Evolutionary conservation across 2,888 invertebrate genomes (phyloP), one percentile per base, ranked within the genome.

Genomic region (Notodonta dromedarius): DNA sequence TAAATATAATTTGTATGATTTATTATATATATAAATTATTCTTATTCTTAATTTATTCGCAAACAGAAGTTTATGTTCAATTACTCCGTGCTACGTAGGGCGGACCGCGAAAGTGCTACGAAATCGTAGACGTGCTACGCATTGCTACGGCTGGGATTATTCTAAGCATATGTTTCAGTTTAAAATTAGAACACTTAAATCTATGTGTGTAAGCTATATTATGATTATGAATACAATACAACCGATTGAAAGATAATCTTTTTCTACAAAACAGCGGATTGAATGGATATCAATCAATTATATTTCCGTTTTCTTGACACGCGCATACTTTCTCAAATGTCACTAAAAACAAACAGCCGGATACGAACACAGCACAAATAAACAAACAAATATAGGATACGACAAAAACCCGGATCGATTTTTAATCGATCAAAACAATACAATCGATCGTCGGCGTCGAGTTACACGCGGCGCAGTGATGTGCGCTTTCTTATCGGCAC

Each of bases 351-450:
- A 69, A 71, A 67, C 67, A 65, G 51, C 60, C 65, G 74, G 71
- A 76, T 71, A 63, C 56, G 57, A 66, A 56, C 24, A 64, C 58
- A 73, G 56, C 67, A 51, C 46, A 63, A 69, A 74, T 69, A 69
- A 74, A 65, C 60, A 64, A 69, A 24, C 39, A n/a, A 54, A 39
- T 54, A 54, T 39, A n/a, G 52, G 16, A 16, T 51, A 52, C 52
- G 46, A 46, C n/a, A 50, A 39, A 39, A 54, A 54, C 40, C 2
- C 32, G 0, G 63, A 80, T 79, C 78, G 76, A 82, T 67, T 32
- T 58, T 60, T 52, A 58, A 66, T 77, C 73, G 74, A 77, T 79
- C 81, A 76, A 83, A 82, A 87, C 83, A 86, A 83, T 73, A 68
- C 74, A 55, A 32, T 61, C 57, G 70, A 77, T 74, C 72, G 76